Evolutionary conservation across 2,888 invertebrate species (phyloP), one percentile per base, ranked within the genome.

Genomic region (Gerosis bhagava): DNA sequence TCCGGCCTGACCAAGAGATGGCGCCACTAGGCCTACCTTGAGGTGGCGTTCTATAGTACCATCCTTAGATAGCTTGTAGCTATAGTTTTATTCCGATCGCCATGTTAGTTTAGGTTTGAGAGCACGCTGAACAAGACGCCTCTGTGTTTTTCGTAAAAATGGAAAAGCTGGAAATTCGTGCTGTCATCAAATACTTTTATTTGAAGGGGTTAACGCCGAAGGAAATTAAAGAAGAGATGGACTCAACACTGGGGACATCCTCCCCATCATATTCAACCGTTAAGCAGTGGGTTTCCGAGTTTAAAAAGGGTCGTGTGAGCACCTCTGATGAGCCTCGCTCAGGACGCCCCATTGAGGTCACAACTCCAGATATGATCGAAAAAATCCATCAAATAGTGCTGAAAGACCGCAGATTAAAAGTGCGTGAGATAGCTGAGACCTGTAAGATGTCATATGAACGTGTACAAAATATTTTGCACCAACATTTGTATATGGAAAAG

Each of bases 401-500:
- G 50, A 56, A 51, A 49, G 59, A 70, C 51, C 59, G 63, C 35
- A 51, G 60, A 67, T 42, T 61, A 51, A 67, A 65, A 48, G 52
- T 66, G 45, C 57, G 60, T 46, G 56, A 69, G 58, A 57, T 61
- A 56, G 63, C 59, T 51, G 56, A 60, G 45, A 60, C n/a, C 51
- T 26, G 57, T 62, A 54, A 57, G 53, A 61, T 63, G 35, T 63
- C 62, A 56, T 43, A 57, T 46, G 59, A 57, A 29, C 34, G 50
- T 26, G 54, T 54, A 41, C 40, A 21, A 46, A n/a, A 60, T 56
- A 63, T 60, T 45, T 11, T 32, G 17, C 36, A 16, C 24, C 24
- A 34, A 34, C 26, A 25, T n/a, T 42, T 49, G 37, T 57, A 53
- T 45, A 62, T 68, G 63, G 63, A 45, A 59, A 68, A 70, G 59